Percentiles rank a stretch among this genome's conserved stretches.
Conservation (phyloP, 2,888 invertebrate species). For the Morpho deidamia region DNA sequence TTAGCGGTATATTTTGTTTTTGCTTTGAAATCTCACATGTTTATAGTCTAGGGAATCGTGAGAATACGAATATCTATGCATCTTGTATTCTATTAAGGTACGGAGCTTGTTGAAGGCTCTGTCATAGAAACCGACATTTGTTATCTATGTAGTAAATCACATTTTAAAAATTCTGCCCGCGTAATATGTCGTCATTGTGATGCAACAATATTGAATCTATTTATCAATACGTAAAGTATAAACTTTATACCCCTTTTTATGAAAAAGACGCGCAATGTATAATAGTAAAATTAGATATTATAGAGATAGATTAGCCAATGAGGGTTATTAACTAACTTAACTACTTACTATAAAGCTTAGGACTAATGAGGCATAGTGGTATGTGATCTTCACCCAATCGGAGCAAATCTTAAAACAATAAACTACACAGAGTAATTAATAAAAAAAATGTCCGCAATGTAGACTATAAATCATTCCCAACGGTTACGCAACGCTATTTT, state of each 20-base stretch:
- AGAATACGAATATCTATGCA: slow-evolving; percentile 37
- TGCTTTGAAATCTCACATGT: slow-evolving; percentile 28
- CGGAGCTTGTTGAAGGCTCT: slow-evolving; percentile 22
- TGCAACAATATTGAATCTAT: slow-evolving; percentile 19
- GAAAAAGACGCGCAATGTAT: neutral
- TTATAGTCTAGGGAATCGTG: slow-evolving; percentile 36
- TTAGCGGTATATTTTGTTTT: slow-evolving; percentile 50
- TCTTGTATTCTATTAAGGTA: slow-evolving; percentile 51
- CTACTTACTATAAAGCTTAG: no score
- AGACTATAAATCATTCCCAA: slow-evolving; percentile 23
- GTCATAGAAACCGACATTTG: slow-evolving; percentile 31
- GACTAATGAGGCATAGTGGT: no score
- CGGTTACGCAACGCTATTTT: slow-evolving; percentile 21
- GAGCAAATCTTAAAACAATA: neutral
- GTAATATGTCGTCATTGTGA: slow-evolving; percentile 19
- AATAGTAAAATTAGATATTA: neutral
- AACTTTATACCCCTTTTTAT: no score
- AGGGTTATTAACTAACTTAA: no score
- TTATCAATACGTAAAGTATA: slow-evolving; percentile 5
- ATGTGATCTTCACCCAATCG: no score
- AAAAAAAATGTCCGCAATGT: neutral
- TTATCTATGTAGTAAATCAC: slow-evolving; percentile 30
- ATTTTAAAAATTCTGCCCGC: slow-evolving; percentile 26
- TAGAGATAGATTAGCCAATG: neutral
- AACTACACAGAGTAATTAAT: neutral